Conservation (phyloP, 2,888 invertebrate species). For the Alloscopus bannaensis region DNA sequence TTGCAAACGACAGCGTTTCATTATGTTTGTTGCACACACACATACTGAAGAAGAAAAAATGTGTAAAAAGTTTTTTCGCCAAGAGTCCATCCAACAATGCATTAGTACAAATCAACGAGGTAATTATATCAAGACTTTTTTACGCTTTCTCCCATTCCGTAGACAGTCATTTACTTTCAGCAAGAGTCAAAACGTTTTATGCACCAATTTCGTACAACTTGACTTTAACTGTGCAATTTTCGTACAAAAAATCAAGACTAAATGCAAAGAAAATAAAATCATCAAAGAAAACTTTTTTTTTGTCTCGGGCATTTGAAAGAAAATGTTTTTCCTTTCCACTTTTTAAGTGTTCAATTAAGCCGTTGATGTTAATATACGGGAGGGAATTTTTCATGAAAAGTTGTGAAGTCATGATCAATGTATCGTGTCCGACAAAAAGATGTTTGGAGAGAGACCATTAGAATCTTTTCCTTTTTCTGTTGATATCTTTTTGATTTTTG, state of each 20-base stretch:
- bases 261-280: neutral
- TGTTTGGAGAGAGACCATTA: conserved; percentile 42
- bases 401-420: conserved; percentile 56
- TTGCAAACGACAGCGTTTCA: conserved; percentile 60
- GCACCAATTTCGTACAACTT: neutral
- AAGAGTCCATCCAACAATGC: conserved; percentile 47
- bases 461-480: conserved; percentile 3
- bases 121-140: conserved; percentile 49
- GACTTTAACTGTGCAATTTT: too few relatives aligned
- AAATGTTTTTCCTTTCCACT: neutral
- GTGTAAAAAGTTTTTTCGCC: conserved; percentile 30
- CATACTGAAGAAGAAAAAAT: too few relatives aligned
- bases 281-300: conserved; percentile 20
- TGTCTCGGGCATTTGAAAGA: neutral
- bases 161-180: conserved; percentile 25
- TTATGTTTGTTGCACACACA: conserved; percentile 50
- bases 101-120: conserved; percentile 57
- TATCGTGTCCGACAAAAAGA: conserved; percentile 36
- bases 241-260: neutral
- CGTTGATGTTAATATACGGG: conserved; percentile 26
- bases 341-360: conserved; percentile 52
- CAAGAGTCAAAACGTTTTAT: conserved; percentile 3
- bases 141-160: conserved; percentile 10
- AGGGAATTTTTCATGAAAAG: conserved; percentile 53
- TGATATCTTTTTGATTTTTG: too few relatives aligned